Evolutionary conservation across 2,888 invertebrate species (phyloP).

Genomic region (Serrognathus titanus): DNA sequence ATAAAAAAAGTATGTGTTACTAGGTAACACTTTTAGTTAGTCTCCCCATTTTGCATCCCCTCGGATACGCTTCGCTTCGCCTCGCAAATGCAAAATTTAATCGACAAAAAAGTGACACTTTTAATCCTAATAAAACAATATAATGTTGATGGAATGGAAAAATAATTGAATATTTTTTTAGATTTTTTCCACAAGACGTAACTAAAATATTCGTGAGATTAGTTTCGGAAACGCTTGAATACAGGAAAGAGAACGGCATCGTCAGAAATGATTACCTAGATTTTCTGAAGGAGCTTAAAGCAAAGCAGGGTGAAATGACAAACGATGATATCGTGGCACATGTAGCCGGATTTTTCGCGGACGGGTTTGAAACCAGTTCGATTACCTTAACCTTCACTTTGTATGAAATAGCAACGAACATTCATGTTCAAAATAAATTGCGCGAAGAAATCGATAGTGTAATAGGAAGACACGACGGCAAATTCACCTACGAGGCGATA

Average conservation of each 20-base stretch:
- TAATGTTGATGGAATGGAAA: too few species aligned
- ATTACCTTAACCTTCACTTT: conserved; percentile 43
- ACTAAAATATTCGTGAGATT: conserved; percentile 38
- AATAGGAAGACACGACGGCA: conserved; percentile 41
- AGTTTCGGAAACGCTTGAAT: conserved; percentile 39
- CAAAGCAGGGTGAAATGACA: conserved; percentile 28
- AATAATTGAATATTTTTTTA: conserved; percentile 6
- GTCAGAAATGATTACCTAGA: conserved; percentile 47
- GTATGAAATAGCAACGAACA: conserved; percentile 45
- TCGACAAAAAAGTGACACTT: too few species aligned
- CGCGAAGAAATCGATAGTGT: conserved; percentile 53
- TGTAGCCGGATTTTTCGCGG: conserved; percentile 46
- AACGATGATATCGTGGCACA: conserved; percentile 37
- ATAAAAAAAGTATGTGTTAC: too few species aligned
- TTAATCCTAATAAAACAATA: too few species aligned
- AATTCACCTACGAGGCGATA: conserved; percentile 51
- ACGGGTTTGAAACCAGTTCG: conserved; percentile 51
- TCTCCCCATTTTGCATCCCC: too few species aligned
- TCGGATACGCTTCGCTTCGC: too few species aligned
- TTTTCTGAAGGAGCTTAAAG: conserved; percentile 34
- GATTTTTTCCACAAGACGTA: conserved; percentile 28
- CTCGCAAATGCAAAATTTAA: too few species aligned
- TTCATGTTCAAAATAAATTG: conserved; percentile 53
- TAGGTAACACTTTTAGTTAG: too few species aligned
- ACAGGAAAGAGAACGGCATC: conserved; percentile 42